phyloP scores from a whole-genome alignment of 2,888 invertebrate species.

The Dilophus febrilis region DNA sequence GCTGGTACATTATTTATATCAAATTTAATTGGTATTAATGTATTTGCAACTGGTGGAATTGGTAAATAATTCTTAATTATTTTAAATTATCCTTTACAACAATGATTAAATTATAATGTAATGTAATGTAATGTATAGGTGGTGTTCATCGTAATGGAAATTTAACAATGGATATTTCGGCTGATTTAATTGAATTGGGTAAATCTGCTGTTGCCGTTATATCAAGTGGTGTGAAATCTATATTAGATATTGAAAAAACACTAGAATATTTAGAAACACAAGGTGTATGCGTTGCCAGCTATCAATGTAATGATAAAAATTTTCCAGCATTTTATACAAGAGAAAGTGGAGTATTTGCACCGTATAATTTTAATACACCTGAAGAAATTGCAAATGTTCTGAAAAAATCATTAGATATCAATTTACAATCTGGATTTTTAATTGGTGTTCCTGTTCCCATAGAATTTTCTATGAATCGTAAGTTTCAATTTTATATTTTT shows the following conservation, averaged over 20 bases:
- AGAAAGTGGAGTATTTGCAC: slow-evolving; percentile 53
- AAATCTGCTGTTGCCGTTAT: slow-evolving; percentile 77
- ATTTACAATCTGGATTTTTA: slow-evolving; percentile 54
- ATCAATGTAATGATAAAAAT: slow-evolving; percentile 40
- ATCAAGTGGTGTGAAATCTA: slow-evolving; percentile 93
- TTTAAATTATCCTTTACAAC: background rate
- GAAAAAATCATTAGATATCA: slow-evolving; percentile 34
- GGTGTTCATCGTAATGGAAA: slow-evolving; percentile 89
- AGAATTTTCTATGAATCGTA: slow-evolving; percentile 42
- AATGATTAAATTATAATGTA: slow-evolving; percentile 8
- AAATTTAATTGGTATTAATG: slow-evolving; percentile 58
- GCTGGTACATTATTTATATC: slow-evolving; percentile 84
- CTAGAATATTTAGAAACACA: slow-evolving; percentile 92
- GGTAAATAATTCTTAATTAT: slow-evolving; percentile 23
- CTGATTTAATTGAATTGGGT: slow-evolving; percentile 83
- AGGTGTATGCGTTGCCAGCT: slow-evolving; percentile 78
- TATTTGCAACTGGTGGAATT: slow-evolving; percentile 87
- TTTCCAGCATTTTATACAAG: slow-evolving; percentile 92
- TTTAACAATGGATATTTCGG: slow-evolving; percentile 79
- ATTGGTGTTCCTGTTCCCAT: slow-evolving; percentile 83
- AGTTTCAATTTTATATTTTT: background rate
- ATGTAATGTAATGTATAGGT: slow-evolving; percentile 36
- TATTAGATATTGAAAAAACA: slow-evolving; percentile 86
- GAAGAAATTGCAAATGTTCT: slow-evolving; percentile 59
- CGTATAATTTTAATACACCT: slow-evolving; percentile 46